Evolutionary conservation across 2,797 vertebrate genomes (phyloP).

Genomic region (Diplodus sargus): DNA sequence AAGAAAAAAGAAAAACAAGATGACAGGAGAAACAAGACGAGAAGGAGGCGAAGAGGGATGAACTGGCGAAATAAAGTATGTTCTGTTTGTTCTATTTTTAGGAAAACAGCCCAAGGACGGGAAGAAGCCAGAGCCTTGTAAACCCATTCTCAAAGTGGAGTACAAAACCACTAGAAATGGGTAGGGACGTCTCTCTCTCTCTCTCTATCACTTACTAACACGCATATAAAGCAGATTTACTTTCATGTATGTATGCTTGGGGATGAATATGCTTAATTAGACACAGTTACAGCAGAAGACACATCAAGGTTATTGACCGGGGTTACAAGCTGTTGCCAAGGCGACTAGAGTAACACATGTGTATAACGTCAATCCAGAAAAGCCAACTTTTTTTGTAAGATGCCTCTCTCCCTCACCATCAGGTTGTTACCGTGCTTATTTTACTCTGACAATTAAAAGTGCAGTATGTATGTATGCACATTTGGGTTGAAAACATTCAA

Average conservation of each 20-base stretch:
- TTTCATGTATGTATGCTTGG: background rate
- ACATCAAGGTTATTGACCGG: conserved; percentile 13
- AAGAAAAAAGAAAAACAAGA: conserved; percentile 4
- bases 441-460: too few relatives aligned
- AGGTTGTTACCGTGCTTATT: background rate
- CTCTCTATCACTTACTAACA: background rate
- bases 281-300: conserved; percentile 11
- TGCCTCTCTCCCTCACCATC: background rate
- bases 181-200: conserved; percentile 80
- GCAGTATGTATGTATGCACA: too few relatives aligned
- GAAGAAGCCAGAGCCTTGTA: conserved; percentile 99
- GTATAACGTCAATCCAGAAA: background rate
- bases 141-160: conserved; percentile 99
- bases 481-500: too few relatives aligned
- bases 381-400: background rate
- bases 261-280: conserved; percentile 20
- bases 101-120: conserved; percentile 99
- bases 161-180: conserved; percentile 97
- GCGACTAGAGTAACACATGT: background rate
- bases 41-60: conserved; percentile 40
- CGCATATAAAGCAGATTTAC: background rate
- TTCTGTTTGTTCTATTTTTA: conserved; percentile 84
- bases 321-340: conserved; percentile 8
- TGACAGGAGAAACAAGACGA: conserved; percentile 46
- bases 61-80: conserved; percentile 66